Base-by-base conservation (phyloP, 2,113 vertebrate species). In the Alligator sinensis region DNA sequence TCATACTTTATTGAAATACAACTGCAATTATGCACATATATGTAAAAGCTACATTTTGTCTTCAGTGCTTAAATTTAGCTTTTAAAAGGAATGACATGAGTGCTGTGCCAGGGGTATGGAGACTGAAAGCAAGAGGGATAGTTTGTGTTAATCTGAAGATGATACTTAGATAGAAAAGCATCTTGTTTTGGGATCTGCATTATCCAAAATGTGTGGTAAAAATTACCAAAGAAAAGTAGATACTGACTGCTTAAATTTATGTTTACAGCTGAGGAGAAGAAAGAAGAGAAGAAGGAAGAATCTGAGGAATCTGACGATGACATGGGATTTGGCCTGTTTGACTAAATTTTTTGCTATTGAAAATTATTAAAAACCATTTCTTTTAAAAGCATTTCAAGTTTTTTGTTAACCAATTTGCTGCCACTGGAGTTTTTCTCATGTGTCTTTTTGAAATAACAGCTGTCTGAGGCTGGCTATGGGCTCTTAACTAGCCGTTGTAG, bases 241-340 rank as follows among this genome's bases (percentile, higher is more conserved):
- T 87, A 24, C 47, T 95, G 59, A 95, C 28, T 4, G 3, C 62
- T 83, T 89, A 30, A 19, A 83, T 12, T 5, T 85, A 28, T 38
- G 5, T 57, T 17, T 88, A 18, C 91, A 98, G 98, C 95, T 57
- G 98, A 98, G 94, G 98, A 98, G 89, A 98, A 99, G 98, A 99
- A 99, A 86, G 98, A 99, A 28, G 99, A 99, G 97, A 99, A 99
- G 98, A 99, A 99, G 24, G 99, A 99, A 5, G 99, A 99, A 79
- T 99, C 99, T 4, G 99, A 99, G 94, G 99, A 99, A 97, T 99
- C 99, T 1, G 99, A 99, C 5, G 99, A 99, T 7, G 99, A 99
- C 95, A 99, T 99, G 99, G 99, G 99, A 97, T 99, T 99, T 0
- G 99, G 99, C 87, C 97, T 99, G 58, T 99, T 99, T 64, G 99